phyloP scores from a whole-genome alignment of 2,113 vertebrate genomes.

The Pardalotus punctatus region DNA sequence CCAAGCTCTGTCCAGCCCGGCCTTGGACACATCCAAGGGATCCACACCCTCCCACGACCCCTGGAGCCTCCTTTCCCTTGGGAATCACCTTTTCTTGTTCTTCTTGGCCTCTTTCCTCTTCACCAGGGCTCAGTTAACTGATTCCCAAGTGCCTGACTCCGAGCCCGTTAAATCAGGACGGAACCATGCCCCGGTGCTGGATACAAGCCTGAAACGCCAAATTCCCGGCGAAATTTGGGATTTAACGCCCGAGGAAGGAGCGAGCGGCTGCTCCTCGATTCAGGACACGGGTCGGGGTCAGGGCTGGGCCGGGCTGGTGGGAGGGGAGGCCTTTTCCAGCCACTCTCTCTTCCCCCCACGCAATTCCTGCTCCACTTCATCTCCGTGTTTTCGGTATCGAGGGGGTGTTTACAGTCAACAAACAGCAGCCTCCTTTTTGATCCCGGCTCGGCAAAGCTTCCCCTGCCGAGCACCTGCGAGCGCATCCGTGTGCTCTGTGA shows the following conservation, averaged over 20 bases:
- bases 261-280: background rate
- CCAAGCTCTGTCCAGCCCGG: background rate
- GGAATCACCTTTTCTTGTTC: background rate
- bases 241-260: background rate
- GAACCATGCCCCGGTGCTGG: background rate
- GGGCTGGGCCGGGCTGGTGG: background rate
- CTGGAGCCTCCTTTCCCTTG: background rate
- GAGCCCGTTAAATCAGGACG: background rate
- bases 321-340: background rate
- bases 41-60: background rate
- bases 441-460: background rate
- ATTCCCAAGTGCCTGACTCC: background rate
- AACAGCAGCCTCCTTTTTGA: background rate
- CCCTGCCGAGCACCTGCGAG: conserved; percentile 3
- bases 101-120: background rate
- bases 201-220: fast-evolving
- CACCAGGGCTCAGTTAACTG: fast-evolving
- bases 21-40: background rate
- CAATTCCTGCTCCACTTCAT: background rate
- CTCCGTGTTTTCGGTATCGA: background rate
- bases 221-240: background rate
- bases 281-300: background rate
- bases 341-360: conserved; percentile 2
- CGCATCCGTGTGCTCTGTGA: fast-evolving
- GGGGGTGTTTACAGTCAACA: conserved; percentile 51